These are phyloP conservation scores for Ceratitis capitata DNA, from an alignment of 1,140 invertebrate genomes.

Conservation along the genomic window DNA sequence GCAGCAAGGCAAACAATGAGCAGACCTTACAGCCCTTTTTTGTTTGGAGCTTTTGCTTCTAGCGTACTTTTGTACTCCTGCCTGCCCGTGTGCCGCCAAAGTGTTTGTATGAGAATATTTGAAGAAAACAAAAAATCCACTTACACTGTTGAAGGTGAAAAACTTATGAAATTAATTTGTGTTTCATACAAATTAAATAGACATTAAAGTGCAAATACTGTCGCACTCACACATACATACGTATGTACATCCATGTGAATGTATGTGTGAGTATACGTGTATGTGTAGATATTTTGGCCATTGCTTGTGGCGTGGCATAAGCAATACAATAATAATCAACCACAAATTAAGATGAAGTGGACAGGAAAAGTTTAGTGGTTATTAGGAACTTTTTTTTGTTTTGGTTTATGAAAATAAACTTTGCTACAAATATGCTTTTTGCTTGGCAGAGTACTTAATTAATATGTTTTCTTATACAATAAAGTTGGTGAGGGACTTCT, in stretches of 20 bases:
- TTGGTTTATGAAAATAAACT: neutral
- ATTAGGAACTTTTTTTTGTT: neutral
- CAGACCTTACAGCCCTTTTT: neutral
- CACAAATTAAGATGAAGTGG: conserved; percentile 12
- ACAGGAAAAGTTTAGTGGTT: conserved; percentile 12
- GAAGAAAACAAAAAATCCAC: too few relatives aligned
- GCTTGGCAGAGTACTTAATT: neutral
- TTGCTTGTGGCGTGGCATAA: neutral
- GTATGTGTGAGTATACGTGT: neutral
- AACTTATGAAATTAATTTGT: neutral
- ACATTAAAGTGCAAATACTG: neutral
- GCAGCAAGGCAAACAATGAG: neutral
- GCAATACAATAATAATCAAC: neutral
- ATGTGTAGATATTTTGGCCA: neutral
- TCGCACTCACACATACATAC: neutral
- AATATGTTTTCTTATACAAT: neutral
- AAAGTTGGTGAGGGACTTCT: neutral
- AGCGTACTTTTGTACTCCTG: too few relatives aligned
- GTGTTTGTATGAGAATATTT: neutral
- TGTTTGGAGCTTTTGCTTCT: neutral
- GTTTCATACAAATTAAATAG: neutral
- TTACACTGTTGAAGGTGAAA: neutral
- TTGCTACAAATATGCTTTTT: neutral
- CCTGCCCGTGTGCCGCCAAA: neutral
- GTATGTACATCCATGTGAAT: neutral